Evolutionary conservation across 2,113 vertebrate genomes (phyloP), one percentile per base, ranked within the genome.

Genomic region (Halichoerus grypus): DNA sequence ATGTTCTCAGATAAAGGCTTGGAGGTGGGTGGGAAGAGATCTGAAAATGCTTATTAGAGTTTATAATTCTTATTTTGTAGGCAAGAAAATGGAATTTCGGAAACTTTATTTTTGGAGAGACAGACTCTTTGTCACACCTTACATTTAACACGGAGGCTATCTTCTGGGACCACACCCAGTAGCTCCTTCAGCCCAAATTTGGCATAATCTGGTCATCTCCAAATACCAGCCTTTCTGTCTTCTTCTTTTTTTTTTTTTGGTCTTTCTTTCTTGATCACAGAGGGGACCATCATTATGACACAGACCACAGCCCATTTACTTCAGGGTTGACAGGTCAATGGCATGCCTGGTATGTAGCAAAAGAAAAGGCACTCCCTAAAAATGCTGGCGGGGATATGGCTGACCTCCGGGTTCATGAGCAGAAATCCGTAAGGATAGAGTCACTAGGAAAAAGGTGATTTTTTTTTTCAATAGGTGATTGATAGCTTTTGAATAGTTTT

Each of bases 401-500:
- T 89, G 88, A 92, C 39, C 63, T 91, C 51, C 2, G 28, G 36
- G 95, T 95, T 96, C 65, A 24, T 63, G 85, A 91, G 31, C 72
- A 84, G 72, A 74, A 74, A 88, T 80, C 65, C 71, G 31, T 51
- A 72, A 53, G 67, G 72, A n/a, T 46, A 67, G 26, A 76, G 49
- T 57, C 76, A 79, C 24, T 81, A 53, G 76, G 36, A 57, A 82
- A 77, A 39, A 77, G 51, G 51, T 79, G 49, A 24, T 61, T 46
- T 39, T 76, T 53, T 46, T 39, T 26, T 13, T n/a, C 7, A 36
- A 49, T 59, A 69, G 39, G 63, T 84, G n/a, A 76, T 90, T 82
- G 28, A n/a, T 13, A 86, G 36, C 71, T 92, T 97, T 89, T 42
- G 21, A 33, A 33, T 9, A 85, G n/a, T 76, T 93, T 97, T 86